A percentile compares a stretch with the other conserved stretches of the same genome.
phyloP scores from a whole-genome alignment of 2,113 vertebrate species.

The Urocolius indicus region DNA sequence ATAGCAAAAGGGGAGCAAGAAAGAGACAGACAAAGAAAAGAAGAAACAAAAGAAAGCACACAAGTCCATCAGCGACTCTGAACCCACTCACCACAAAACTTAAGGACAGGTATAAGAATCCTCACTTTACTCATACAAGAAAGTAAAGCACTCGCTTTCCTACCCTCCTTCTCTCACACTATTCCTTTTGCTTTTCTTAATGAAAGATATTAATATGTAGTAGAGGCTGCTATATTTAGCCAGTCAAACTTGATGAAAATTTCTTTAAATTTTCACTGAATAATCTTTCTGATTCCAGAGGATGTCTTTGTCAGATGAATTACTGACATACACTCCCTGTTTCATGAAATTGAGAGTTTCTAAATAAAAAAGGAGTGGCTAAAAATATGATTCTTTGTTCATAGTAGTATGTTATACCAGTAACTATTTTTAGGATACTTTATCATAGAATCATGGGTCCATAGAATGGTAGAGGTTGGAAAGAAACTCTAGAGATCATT shows the following conservation, averaged over 20 bases:
- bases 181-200: neutral
- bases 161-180: neutral
- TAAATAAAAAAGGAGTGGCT: neutral
- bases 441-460: no score
- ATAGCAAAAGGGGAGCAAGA: neutral
- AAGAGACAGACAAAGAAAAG: neutral
- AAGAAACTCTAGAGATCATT: no score
- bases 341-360: neutral
- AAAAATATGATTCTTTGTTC: neutral
- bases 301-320: neutral
- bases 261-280: neutral
- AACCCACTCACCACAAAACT: neutral
- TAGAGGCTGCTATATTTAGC: neutral
- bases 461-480: no score
- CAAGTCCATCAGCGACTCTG: neutral
- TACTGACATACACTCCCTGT: neutral
- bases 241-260: neutral
- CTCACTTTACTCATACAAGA: neutral
- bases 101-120: neutral
- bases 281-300: neutral
- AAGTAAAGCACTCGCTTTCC: rapidly evolving
- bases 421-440: neutral
- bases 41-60: neutral
- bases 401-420: neutral
- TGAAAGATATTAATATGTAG: neutral